Evolutionary conservation across 2,888 invertebrate genomes (phyloP).

Genomic region (Allophyes oxyacanthae): DNA sequence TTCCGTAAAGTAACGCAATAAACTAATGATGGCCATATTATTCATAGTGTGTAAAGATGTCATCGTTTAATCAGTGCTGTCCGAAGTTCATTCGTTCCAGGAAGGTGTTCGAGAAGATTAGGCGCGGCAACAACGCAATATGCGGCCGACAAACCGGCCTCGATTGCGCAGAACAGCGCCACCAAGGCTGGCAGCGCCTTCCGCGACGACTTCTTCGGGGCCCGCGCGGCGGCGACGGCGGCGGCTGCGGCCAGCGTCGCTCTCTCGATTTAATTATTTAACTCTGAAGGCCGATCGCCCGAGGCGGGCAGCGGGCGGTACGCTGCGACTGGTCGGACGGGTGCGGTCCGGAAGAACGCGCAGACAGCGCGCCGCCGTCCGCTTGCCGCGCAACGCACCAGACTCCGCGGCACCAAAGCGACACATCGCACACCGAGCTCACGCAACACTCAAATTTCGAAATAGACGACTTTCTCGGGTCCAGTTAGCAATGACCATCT

Average conservation of each 20-base stretch:
- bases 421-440: slow-evolving; percentile 80
- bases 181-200: slow-evolving; percentile 86
- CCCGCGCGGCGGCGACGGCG: slow-evolving; percentile 65
- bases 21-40: slow-evolving; percentile 43
- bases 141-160: slow-evolving; percentile 84
- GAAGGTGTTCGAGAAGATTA: slow-evolving; percentile 79
- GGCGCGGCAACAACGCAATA: slow-evolving; percentile 81
- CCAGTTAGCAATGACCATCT: slow-evolving; percentile 79
- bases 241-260: slow-evolving; percentile 67
- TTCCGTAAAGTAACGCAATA: slow-evolving; percentile 14
- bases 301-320: slow-evolving; percentile 85
- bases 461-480: slow-evolving; percentile 86
- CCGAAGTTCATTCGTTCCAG: slow-evolving; percentile 65
- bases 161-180: slow-evolving; percentile 87
- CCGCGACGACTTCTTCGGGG: slow-evolving; percentile 86
- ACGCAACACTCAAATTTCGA: slow-evolving; percentile 86
- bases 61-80: slow-evolving; percentile 70
- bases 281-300: slow-evolving; percentile 88
- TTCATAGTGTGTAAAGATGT: slow-evolving; percentile 56
- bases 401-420: slow-evolving; percentile 86
- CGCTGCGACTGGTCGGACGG: slow-evolving; percentile 87
- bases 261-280: slow-evolving; percentile 87
- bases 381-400: slow-evolving; percentile 79
- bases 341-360: slow-evolving; percentile 86
- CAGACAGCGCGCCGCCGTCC: slow-evolving; percentile 88